Evolutionary conservation across 2,888 invertebrate species (phyloP), one percentile per base, ranked within the genome.

Genomic region (Papilio gigon): DNA sequence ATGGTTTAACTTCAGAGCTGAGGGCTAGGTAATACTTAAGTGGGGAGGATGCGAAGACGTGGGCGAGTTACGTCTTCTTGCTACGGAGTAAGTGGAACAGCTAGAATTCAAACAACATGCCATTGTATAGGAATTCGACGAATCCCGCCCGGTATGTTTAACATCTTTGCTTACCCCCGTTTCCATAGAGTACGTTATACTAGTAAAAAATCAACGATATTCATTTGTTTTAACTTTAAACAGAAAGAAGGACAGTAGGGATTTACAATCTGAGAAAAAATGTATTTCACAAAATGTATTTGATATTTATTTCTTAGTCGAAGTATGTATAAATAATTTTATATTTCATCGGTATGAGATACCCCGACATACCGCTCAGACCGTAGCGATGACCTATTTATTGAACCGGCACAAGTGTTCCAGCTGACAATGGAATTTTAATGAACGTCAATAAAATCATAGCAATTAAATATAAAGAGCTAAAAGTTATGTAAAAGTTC

Each of bases 351-450:
- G 27, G 27, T 50, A 25, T 50, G 14, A 1, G 14, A 14, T 2
- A 12, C 22, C 8, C 50, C 27, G 27, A n/a, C n/a, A 27, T 53
- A 27, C 53, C 27, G 27, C 27, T 5, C n/a, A 14, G 25, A 0
- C 20, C 8, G 3, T 22, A 27, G 27, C 53, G 53, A 53, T 53
- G 25, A 25, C 53, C 25, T 1, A 50, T 53, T 27, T 53, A 53
- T 53, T 53, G 53, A 53, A 8, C n/a, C 53, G 27, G 27, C 53
- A 27, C n/a, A 53, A 53, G 2, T 53, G 53, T 27, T 25, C 50
- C 27, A 53, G 53, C 53, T 53, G n/a, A 53, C n/a, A 27, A 27
- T 27, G 27, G 53, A 53, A 27, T 27, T 27, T 53, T 53, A 53
- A 53, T 53, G 53, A 53, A 53, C 8, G 1, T 27, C 11, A 53